phyloP scores from a whole-genome alignment of 2,888 invertebrate genomes.

The Drosophila melanocephala region DNA sequence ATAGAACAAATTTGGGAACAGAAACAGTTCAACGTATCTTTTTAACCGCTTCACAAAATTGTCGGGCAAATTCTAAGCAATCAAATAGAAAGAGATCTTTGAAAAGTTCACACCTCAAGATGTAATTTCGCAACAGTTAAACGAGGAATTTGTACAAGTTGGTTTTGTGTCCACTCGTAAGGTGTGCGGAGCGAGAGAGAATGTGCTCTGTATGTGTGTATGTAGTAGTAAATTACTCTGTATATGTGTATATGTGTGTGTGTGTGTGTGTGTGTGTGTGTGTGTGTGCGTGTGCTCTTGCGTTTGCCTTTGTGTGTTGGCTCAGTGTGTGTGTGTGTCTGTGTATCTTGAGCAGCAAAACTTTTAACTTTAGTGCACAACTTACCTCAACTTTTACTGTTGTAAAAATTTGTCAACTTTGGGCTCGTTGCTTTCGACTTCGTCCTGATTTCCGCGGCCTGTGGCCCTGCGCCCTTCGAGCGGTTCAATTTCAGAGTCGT shows the following conservation, averaged over 20 bases:
- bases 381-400: constrained; percentile 72
- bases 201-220: constrained; percentile 1
- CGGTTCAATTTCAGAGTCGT: constrained; percentile 39
- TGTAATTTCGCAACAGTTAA: constrained; percentile 3
- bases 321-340: constrained; percentile 17
- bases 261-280: constrained; percentile 9
- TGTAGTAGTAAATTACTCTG: constrained; percentile 11
- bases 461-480: constrained; percentile 2
- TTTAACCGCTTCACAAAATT: neutral
- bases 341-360: constrained; percentile 48
- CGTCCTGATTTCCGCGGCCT: constrained; percentile 3
- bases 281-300: constrained; percentile 7
- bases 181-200: constrained; percentile 16
- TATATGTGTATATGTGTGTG: constrained; percentile 4
- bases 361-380: constrained; percentile 74
- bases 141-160: constrained; percentile 3
- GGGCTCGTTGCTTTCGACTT: constrained; percentile 32
- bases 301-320: constrained; percentile 10
- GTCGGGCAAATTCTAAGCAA: neutral
- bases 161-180: constrained; percentile 22
- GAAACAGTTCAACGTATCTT: neutral
- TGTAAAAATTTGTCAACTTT: constrained; percentile 76
- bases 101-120: neutral
- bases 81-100: neutral
- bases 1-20: neutral